Conservation (phyloP, 2,113 vertebrate species). For the Heterochromis multidens region DNA sequence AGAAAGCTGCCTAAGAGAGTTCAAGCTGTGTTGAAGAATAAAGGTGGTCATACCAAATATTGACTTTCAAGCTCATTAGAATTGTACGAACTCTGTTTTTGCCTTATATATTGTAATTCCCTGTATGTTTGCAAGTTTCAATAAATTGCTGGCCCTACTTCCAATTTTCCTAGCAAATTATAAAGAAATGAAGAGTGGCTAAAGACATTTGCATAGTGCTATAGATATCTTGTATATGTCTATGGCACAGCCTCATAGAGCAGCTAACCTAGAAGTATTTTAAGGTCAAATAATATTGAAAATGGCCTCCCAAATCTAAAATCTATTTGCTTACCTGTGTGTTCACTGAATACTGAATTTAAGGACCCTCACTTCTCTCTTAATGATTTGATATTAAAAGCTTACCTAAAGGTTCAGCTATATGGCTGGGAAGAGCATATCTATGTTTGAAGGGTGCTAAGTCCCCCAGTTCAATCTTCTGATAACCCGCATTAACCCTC, state of each 20-base stretch:
- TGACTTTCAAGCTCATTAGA: not conserved
- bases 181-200: not conserved
- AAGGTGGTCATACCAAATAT: not conserved
- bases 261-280: no score
- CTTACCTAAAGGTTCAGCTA: not conserved
- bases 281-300: no score
- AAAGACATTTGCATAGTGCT: not conserved
- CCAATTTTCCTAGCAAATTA: not conserved
- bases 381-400: not conserved
- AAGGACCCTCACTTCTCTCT: not conserved
- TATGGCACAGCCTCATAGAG: not conserved
- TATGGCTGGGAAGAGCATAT: not conserved
- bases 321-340: not conserved
- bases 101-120: not conserved
- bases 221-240: not conserved
- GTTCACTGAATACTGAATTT: not conserved
- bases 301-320: no score
- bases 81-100: not conserved
- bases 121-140: not conserved
- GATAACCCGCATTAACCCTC: not conserved
- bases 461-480: not conserved
- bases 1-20: not conserved
- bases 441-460: not conserved
- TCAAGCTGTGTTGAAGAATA: not conserved
- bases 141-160: no score